Conservation (phyloP, 2,113 vertebrate species). For the Austrofundulus limnaeus region DNA sequence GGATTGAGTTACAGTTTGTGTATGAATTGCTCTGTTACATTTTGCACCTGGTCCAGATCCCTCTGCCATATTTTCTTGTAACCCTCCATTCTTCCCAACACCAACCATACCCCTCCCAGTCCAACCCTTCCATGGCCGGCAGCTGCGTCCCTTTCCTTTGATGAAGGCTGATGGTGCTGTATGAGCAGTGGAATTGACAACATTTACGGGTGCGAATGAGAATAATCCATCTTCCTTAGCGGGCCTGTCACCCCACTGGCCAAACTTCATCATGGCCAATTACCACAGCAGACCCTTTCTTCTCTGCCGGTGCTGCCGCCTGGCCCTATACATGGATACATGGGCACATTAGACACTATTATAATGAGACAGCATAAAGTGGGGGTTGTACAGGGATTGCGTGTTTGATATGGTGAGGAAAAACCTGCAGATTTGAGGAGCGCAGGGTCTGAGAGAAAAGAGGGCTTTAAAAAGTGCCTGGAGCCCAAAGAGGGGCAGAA, state of each 20-base stretch:
- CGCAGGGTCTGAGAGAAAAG: constrained; percentile 73
- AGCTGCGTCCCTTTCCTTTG: constrained; percentile 74
- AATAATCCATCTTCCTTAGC: constrained; percentile 99
- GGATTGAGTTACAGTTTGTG: neutral
- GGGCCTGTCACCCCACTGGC: constrained; percentile 95
- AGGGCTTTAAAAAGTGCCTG: constrained; percentile 55
- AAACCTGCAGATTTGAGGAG: constrained; percentile 86
- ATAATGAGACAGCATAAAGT: constrained; percentile 73
- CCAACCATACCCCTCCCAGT: constrained; percentile 35
- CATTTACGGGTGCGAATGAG: constrained; percentile 99
- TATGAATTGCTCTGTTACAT: neutral
- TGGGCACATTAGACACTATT: constrained; percentile 71
- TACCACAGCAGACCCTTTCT: constrained; percentile 86
- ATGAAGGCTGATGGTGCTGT: constrained; percentile 96
- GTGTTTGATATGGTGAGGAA: constrained; percentile 80
- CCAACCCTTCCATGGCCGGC: constrained; percentile 45
- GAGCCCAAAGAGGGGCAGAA: constrained; percentile 39
- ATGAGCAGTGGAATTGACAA: constrained; percentile 99
- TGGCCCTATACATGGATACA: constrained; percentile 70
- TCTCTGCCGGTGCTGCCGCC: constrained; percentile 54
- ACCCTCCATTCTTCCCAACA: constrained; percentile 9
- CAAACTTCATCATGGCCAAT: constrained; percentile 99
- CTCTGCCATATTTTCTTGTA: constrained; percentile 20
- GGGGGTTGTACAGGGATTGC: constrained; percentile 34
- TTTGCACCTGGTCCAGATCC: constrained; percentile 5